These are phyloP conservation scores for Microtus richardsoni DNA, from an alignment of 2,113 vertebrate genomes.

Conservation along the genomic window DNA sequence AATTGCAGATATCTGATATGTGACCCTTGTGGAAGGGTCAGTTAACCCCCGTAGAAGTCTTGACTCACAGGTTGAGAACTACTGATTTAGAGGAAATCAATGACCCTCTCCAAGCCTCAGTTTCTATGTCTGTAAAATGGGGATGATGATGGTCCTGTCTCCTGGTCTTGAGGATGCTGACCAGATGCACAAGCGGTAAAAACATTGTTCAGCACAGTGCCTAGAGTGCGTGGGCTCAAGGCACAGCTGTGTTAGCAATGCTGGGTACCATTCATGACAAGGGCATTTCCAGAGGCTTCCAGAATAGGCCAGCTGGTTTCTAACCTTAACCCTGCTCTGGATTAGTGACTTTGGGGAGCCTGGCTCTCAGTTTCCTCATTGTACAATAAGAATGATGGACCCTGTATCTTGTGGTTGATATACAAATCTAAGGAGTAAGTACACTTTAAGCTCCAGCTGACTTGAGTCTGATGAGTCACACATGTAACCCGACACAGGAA, in stretches of 20 bases:
- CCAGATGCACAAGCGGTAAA: not conserved
- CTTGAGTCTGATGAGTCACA: not conserved
- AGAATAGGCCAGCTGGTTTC: not conserved
- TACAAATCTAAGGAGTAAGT: not conserved
- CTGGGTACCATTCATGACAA: not conserved
- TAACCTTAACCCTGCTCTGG: not conserved
- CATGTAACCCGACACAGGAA: not conserved
- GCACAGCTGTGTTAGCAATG: rapidly evolving
- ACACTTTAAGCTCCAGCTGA: not conserved
- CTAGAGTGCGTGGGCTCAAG: not conserved
- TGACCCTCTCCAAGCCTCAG: not conserved
- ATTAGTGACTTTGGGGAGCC: not conserved
- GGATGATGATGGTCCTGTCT: not conserved
- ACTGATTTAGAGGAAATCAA: not conserved
- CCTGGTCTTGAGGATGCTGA: not conserved
- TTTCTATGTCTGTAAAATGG: not conserved
- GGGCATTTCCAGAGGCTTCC: not conserved
- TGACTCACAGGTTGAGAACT: not conserved
- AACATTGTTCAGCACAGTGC: not conserved
- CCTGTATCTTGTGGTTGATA: not conserved
- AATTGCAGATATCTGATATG: not conserved
- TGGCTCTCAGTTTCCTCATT: not conserved
- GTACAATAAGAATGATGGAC: not conserved
- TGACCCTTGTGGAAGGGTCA: not conserved
- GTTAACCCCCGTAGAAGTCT: not conserved